phyloP scores from a whole-genome alignment of 2,888 invertebrate species.

The Caenorhabditis sinica region DNA sequence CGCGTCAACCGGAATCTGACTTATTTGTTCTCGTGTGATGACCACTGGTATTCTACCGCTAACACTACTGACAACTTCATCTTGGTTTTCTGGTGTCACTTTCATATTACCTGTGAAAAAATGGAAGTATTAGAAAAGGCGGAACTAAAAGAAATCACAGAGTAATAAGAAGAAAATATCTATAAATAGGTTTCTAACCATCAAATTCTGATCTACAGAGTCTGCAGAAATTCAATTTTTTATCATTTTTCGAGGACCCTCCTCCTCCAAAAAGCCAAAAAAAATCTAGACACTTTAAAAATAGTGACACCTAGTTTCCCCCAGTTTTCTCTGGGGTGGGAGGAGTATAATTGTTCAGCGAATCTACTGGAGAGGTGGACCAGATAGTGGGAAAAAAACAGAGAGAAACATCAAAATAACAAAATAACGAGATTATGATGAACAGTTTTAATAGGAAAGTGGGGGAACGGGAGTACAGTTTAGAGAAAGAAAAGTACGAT shows the following conservation, averaged over 20 bases:
- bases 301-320: constrained; percentile 9
- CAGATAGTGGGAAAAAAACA: background rate
- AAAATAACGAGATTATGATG: constrained; percentile 24
- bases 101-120: constrained; percentile 18
- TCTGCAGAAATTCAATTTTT: too few species aligned
- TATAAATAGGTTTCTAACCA: too few species aligned
- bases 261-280: background rate
- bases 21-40: constrained; percentile 25
- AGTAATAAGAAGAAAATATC: too few species aligned
- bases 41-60: constrained; percentile 11
- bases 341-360: constrained; percentile 18
- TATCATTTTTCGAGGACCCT: too few species aligned
- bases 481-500: background rate
- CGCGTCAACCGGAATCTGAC: constrained; percentile 20
- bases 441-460: background rate
- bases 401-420: constrained; percentile 13
- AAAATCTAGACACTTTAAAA: background rate
- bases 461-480: background rate
- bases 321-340: background rate
- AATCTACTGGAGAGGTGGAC: background rate
- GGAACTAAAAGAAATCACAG: too few species aligned
- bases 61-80: background rate
- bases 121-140: background rate
- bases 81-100: constrained; percentile 20
- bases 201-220: too few species aligned